Base-by-base conservation (phyloP, 2,888 invertebrate genomes). In the Drosophila meridionalis region DNA sequence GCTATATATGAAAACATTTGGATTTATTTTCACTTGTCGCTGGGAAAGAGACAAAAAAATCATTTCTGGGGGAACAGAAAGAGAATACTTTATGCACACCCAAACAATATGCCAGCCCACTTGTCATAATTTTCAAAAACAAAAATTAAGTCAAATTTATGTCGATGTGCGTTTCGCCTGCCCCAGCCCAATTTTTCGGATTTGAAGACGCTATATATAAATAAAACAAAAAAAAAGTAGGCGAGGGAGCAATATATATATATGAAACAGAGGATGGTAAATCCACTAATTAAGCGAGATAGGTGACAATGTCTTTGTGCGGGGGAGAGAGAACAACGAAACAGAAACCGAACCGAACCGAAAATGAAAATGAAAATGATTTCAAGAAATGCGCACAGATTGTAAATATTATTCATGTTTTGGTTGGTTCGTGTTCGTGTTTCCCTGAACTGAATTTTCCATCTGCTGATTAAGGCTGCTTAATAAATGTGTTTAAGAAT, bases 201-300 rank as follows among this genome's bases (percentile, higher is more conserved):
- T 87, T 90, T 90, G 75, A 62, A 61, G 70, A 68, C 50, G 65
- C 73, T 74, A 73, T 76, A 74, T 83, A 90, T 74, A 88, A 79
- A 87, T 87, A 86, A 59, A 69, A 20, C 20, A 68, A 68, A 32
- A 55, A 14, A 55, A 60, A 59, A 30, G 12, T 42, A 28, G 14
- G 36, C 61, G 40, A 56, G 60, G 48, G 40, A 38, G 69, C 20
- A n/a, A 61, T 3, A 65, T 32, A 55, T 42, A 59, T 50, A 50
- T 47, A 72, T 62, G 14, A 58, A 9, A 6, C 4, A 34, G 73
- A 75, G 76, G 64, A 80, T 60, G 70, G 66, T 81, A 90, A 88
- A 88, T 87, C 87, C 89, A 87, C 90, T 87, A 87, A 90, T 87
- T 90, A 87, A 88, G 86, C 71, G 76, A 67, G 73, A 71, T 68